A percentile compares a stretch with the other conserved stretches of the same genome.
Evolutionary conservation across 2,888 invertebrate genomes (phyloP).

Genomic region (Chirona hameri): DNA sequence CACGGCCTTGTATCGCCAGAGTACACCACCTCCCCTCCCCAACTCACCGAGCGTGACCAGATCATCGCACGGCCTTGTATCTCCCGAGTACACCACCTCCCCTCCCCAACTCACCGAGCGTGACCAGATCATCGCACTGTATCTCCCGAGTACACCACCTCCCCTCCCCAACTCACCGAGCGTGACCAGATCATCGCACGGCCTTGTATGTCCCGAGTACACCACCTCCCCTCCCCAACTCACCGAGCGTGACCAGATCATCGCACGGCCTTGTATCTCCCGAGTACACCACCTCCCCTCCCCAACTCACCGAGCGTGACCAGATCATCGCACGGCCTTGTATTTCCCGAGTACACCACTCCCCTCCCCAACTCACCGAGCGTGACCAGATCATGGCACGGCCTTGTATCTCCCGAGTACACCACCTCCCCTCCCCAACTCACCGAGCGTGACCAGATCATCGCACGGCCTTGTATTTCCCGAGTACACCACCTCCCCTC

Average conservation of each 20-base stretch:
- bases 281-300: constrained; percentile 69
- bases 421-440: constrained; percentile 54
- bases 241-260: constrained; percentile 68
- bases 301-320: constrained; percentile 62
- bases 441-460: constrained; percentile 68
- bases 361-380: constrained; percentile 57
- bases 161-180: constrained; percentile 57
- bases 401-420: constrained; percentile 96
- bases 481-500: constrained; percentile 69
- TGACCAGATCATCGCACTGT: constrained; percentile 70
- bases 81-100: constrained; percentile 84
- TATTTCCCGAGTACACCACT: constrained; percentile 93
- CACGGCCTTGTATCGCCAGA: constrained; percentile 96
- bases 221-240: constrained; percentile 54
- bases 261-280: constrained; percentile 93
- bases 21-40: constrained; percentile 62
- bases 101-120: constrained; percentile 58
- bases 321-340: constrained; percentile 78
- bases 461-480: constrained; percentile 93
- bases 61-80: constrained; percentile 81
- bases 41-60: constrained; percentile 67
- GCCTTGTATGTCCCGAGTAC: constrained; percentile 96
- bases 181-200: constrained; percentile 68
- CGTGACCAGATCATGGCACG: constrained; percentile 68
- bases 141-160: constrained; percentile 89